phyloP scores from a whole-genome alignment of 2,113 vertebrate genomes.

The Mormyrus lacerda region DNA sequence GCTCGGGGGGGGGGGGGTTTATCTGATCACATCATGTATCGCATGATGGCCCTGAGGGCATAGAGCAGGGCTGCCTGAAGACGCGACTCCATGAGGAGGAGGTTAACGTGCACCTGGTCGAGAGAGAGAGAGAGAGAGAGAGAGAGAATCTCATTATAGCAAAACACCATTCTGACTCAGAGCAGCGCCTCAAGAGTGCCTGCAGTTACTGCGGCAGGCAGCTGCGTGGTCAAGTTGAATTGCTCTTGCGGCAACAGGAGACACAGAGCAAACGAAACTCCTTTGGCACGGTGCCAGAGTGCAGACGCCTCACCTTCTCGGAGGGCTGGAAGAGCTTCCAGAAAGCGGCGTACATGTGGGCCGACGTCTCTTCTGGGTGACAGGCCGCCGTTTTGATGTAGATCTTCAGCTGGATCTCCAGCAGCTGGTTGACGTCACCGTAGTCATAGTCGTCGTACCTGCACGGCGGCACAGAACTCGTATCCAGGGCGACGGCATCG shows the following conservation, averaged over 20 bases:
- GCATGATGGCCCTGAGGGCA: conserved; percentile 73
- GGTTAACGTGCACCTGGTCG: conserved; percentile 80
- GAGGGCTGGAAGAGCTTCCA: conserved; percentile 93
- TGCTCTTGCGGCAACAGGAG: neutral
- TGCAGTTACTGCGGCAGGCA: neutral
- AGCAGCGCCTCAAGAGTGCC: neutral
- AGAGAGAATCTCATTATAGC: neutral
- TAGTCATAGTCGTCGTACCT: conserved; percentile 95
- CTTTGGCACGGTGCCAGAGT: too few relatives aligned
- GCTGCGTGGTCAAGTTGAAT: neutral
- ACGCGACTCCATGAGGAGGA: conserved; percentile 86
- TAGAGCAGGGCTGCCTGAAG: conserved; percentile 89
- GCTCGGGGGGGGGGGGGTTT: neutral
- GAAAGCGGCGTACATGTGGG: conserved; percentile 71
- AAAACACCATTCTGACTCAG: neutral
- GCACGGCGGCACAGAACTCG: neutral
- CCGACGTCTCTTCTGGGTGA: conserved; percentile 84
- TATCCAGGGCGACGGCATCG: neutral
- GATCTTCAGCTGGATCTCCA: conserved; percentile 84
- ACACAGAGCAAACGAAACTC: neutral
- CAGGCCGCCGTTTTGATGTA: conserved; percentile 94
- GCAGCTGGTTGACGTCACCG: conserved; percentile 81
- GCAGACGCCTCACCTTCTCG: conserved; percentile 73
- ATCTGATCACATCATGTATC: conserved; percentile 60
- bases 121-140: neutral